Conservation (phyloP, 2,113 vertebrate species). For the Salvelinus sp. region DNA sequence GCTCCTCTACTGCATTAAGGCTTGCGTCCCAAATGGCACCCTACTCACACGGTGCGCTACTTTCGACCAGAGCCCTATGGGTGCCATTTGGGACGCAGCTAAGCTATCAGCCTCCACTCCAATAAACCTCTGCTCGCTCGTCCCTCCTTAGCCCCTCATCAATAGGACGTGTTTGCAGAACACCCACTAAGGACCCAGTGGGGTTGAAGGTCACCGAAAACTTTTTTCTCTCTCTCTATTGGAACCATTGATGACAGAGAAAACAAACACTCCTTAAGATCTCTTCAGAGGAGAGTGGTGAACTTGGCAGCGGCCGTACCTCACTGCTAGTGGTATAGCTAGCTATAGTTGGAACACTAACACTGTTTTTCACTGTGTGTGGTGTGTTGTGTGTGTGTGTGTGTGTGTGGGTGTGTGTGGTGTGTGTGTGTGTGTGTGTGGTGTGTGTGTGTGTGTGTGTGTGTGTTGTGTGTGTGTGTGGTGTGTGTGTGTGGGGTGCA, state of each 20-base stretch:
- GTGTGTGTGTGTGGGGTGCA: too few relatives aligned
- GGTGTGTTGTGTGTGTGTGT: neutral
- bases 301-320: conserved; percentile 59
- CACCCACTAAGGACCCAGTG: conserved; percentile 64
- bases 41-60: too few relatives aligned
- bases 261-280: conserved; percentile 71
- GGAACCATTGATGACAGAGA: conserved; percentile 64
- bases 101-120: conserved; percentile 59
- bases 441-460: neutral
- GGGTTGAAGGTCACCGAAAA: conserved; percentile 73
- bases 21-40: too few relatives aligned
- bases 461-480: neutral
- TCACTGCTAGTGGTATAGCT: neutral
- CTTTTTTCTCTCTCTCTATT: conserved; percentile 57
- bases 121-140: conserved; percentile 53
- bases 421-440: neutral
- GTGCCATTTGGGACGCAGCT: conserved; percentile 4
- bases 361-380: conserved; percentile 6
- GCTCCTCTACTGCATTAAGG: too few relatives aligned
- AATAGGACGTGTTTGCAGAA: conserved; percentile 69
- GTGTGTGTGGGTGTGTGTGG: conserved; percentile 12
- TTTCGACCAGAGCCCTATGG: too few relatives aligned
- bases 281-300: conserved; percentile 59
- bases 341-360: too few relatives aligned
- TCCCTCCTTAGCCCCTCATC: conserved; percentile 58